phyloP scores from a whole-genome alignment of 2,113 vertebrate species.

The Gymnobelideus leadbeateri region DNA sequence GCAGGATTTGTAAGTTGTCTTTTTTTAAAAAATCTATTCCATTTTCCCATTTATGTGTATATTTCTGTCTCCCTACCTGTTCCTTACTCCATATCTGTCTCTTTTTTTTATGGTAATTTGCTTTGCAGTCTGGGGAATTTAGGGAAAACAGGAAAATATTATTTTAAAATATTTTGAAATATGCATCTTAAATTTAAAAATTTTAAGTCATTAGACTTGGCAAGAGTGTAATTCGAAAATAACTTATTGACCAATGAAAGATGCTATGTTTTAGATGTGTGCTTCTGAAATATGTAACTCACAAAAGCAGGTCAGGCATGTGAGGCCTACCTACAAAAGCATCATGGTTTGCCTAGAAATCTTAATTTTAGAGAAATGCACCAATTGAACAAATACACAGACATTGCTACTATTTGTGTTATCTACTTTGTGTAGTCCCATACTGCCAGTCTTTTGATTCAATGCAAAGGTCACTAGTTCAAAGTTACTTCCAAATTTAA shows the following conservation, averaged over 20 bases:
- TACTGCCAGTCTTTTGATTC: slow-evolving; percentile 1
- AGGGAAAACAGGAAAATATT: background rate
- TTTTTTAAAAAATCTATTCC: background rate
- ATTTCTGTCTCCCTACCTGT: background rate
- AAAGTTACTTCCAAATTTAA: background rate
- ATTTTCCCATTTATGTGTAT: background rate
- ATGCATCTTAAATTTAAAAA: background rate
- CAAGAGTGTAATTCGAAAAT: slow-evolving; percentile 1
- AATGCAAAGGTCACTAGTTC: slow-evolving; percentile 34
- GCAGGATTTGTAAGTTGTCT: slow-evolving; percentile 96
- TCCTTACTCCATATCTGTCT: background rate
- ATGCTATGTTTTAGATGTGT: background rate
- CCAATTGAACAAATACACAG: background rate
- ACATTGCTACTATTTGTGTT: background rate
- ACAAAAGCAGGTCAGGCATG: background rate
- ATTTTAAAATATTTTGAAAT: background rate
- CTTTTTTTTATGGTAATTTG: background rate
- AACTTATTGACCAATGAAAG: slow-evolving; percentile 31
- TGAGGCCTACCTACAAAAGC: background rate
- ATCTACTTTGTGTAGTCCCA: slow-evolving; percentile 41
- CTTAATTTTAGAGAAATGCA: background rate
- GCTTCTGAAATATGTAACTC: background rate
- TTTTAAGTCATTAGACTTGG: background rate
- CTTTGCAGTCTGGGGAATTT: background rate
- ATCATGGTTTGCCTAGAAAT: background rate